Conservation (phyloP, 2,888 invertebrate genomes). For the Callimorpha dominula region DNA sequence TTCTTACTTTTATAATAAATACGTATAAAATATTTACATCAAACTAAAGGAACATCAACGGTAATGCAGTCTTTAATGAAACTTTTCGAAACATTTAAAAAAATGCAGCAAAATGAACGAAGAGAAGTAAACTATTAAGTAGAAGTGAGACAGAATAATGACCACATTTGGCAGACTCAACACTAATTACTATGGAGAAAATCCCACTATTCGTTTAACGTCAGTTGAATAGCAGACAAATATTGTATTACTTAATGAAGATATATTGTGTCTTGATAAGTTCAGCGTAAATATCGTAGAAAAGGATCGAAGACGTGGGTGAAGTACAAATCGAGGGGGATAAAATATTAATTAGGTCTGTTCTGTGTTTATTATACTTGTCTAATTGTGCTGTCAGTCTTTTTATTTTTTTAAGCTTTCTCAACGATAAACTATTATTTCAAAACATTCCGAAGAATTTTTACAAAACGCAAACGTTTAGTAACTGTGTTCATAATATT, state of each 20-base stretch:
- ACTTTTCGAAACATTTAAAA: slow-evolving; percentile 10
- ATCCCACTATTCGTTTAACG: slow-evolving; percentile 53
- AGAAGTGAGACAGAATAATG: slow-evolving; percentile 54
- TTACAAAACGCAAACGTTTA: too few species aligned
- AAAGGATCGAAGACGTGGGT: background rate
- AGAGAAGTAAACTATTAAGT: slow-evolving; percentile 29
- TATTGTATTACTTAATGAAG: slow-evolving; percentile 34
- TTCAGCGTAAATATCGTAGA: background rate
- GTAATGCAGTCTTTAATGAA: background rate
- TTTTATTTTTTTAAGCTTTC: background rate
- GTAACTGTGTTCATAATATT: too few species aligned
- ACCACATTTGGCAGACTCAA: slow-evolving; percentile 49
- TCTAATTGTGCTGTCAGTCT: background rate
- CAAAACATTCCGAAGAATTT: background rate
- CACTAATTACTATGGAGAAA: slow-evolving; percentile 59
- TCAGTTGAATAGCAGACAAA: slow-evolving; percentile 42
- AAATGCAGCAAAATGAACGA: slow-evolving; percentile 32
- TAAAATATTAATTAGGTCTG: background rate
- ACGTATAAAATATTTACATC: background rate
- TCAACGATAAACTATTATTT: background rate
- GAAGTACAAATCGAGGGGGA: background rate
- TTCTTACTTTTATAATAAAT: background rate
- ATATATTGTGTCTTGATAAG: slow-evolving; percentile 24
- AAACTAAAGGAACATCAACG: background rate
- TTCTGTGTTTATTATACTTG: background rate